Evolutionary conservation across 2,888 invertebrate genomes (phyloP).

Genomic region (Embidobia sp.): DNA sequence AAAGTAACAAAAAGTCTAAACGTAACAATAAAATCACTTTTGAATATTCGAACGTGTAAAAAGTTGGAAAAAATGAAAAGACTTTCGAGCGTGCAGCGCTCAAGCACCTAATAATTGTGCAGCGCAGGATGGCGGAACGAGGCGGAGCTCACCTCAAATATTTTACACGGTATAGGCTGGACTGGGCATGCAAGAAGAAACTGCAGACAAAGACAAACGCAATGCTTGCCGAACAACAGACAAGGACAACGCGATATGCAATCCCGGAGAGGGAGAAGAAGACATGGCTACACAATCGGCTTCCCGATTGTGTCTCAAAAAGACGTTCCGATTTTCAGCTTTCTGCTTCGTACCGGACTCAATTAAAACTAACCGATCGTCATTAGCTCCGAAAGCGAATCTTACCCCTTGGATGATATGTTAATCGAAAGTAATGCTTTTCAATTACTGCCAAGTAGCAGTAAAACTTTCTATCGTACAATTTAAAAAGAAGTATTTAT

Average conservation of each 20-base stretch:
- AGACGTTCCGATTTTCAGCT: constrained; percentile 71
- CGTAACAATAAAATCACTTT: constrained; percentile 50
- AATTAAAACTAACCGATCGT: constrained; percentile 71
- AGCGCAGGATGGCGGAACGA: constrained; percentile 77
- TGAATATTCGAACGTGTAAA: constrained; percentile 50
- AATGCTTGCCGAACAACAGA: constrained; percentile 16
- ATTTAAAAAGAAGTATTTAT: too few species aligned
- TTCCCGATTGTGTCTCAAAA: constrained; percentile 58
- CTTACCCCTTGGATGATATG: too few species aligned
- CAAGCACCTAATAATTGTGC: constrained; percentile 75
- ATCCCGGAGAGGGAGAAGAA: constrained; percentile 30
- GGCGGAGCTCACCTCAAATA: constrained; percentile 77
- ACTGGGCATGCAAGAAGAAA: constrained; percentile 59
- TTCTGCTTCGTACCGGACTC: constrained; percentile 72
- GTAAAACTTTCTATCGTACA: too few species aligned
- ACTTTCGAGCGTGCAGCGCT: constrained; percentile 51
- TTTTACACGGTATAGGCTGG: constrained; percentile 69
- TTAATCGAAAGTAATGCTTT: too few species aligned
- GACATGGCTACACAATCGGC: constrained; percentile 59
- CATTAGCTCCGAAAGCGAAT: constrained; percentile 6
- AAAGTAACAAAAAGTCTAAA: constrained; percentile 18
- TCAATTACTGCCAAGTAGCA: too few species aligned
- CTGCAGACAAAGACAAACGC: constrained; percentile 37
- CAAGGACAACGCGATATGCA: constrained; percentile 39
- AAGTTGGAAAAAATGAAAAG: constrained; percentile 55